phyloP scores from a whole-genome alignment of 2,797 vertebrate genomes.

The Fundulus diaphanus region DNA sequence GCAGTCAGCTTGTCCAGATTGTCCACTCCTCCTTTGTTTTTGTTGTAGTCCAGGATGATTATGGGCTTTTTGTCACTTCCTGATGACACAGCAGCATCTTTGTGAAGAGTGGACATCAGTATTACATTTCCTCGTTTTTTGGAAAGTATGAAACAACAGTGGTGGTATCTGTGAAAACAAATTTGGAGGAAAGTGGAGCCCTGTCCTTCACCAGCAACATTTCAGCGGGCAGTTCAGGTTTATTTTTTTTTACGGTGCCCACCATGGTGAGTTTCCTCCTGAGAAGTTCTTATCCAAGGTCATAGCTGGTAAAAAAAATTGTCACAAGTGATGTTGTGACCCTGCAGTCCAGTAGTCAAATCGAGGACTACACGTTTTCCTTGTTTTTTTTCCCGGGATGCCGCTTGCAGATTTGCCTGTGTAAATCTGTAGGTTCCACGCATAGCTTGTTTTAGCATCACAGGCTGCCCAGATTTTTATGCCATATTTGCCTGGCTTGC shows the following conservation, averaged over 20 bases:
- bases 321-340: background rate
- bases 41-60: conserved; percentile 20
- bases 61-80: conserved; percentile 4
- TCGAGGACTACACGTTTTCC: too few species aligned
- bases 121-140: background rate
- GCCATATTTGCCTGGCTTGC: too few species aligned
- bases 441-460: too few species aligned
- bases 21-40: background rate
- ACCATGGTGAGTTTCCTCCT: conserved; percentile 7
- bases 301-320: conserved; percentile 1
- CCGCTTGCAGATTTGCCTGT: too few species aligned
- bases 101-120: background rate
- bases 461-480: too few species aligned
- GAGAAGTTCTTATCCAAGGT: background rate
- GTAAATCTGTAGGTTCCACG: too few species aligned
- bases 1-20: conserved; percentile 25
- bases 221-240: too few species aligned
- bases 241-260: background rate
- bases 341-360: too few species aligned
- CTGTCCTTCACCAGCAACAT: too few species aligned
- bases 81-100: conserved; percentile 2
- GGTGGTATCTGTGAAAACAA: too few species aligned
- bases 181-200: background rate
- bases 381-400: too few species aligned
- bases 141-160: too few species aligned